Percentiles rank a stretch among this genome's conserved stretches.
Conservation (phyloP, 2,888 invertebrate species). For the Pheosia tremula region DNA sequence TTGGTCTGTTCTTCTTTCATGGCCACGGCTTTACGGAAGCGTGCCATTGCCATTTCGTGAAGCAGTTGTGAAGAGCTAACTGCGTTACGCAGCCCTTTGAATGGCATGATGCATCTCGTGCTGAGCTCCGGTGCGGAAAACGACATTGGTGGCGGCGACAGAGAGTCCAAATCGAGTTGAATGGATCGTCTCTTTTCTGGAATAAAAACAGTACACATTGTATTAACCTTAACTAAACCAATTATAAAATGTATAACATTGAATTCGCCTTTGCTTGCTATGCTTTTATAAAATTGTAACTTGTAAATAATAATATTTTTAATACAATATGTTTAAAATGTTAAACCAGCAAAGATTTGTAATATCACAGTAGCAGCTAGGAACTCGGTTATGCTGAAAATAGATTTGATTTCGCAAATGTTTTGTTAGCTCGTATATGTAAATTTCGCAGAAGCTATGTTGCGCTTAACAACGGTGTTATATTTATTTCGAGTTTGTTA, state of each 20-base stretch:
- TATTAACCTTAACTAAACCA: not conserved
- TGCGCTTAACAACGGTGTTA: slow-evolving; percentile 35
- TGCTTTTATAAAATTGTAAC: not conserved
- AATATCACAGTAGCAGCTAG: slow-evolving; percentile 14
- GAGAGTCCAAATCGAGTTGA: slow-evolving; percentile 86
- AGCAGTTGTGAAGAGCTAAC: slow-evolving; percentile 93
- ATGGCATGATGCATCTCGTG: slow-evolving; percentile 71
- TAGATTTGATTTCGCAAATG: slow-evolving; percentile 38
- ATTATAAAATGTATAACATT: not conserved
- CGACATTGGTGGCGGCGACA: slow-evolving; percentile 91
- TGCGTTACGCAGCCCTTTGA: slow-evolving; percentile 87
- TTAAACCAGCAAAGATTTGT: slow-evolving; percentile 3
- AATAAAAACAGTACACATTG: slow-evolving; percentile 25
- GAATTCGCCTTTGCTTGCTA: slow-evolving; percentile 2
- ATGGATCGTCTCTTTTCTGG: slow-evolving; percentile 83
- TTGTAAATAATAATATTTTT: not conserved
- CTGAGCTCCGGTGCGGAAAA: slow-evolving; percentile 92
- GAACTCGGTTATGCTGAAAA: slow-evolving; percentile 25
- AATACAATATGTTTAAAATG: not conserved
- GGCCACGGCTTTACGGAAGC: slow-evolving; percentile 91
- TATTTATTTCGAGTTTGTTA: slow-evolving; percentile 40
- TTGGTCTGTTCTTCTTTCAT: slow-evolving; percentile 88
- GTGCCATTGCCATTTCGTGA: slow-evolving; percentile 92
- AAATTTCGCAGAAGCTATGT: slow-evolving; percentile 48
- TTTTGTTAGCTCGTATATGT: slow-evolving; percentile 19